Evolutionary conservation across 2,113 vertebrate genomes (phyloP).

Genomic region (Notechis scutatus): DNA sequence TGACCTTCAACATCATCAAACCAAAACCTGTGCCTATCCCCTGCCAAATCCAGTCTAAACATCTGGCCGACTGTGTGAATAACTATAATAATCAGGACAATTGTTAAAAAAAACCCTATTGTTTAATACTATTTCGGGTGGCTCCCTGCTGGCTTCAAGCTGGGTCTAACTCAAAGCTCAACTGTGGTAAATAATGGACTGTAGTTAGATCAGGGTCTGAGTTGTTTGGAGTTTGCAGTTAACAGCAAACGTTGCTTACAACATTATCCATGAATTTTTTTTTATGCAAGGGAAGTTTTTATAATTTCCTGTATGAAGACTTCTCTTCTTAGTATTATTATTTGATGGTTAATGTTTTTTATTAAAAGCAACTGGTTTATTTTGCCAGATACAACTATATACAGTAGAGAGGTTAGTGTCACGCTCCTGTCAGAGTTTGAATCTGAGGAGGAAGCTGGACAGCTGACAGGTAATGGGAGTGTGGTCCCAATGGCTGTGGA

Average conservation of each 20-base stretch:
- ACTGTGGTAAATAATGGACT: background rate
- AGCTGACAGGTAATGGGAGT: too few relatives aligned
- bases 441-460: too few relatives aligned
- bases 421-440: too few relatives aligned
- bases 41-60: background rate
- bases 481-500: too few relatives aligned
- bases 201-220: background rate
- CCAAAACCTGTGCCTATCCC: background rate
- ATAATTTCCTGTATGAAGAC: background rate
- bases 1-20: too few relatives aligned
- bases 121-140: background rate
- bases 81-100: background rate
- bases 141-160: background rate
- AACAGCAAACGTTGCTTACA: background rate
- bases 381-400: background rate
- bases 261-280: background rate
- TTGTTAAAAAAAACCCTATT: background rate
- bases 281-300: background rate
- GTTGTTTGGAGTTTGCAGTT: background rate
- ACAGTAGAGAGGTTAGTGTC: background rate
- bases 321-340: background rate
- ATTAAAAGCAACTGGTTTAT: background rate
- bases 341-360: background rate
- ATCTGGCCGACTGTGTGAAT: background rate
- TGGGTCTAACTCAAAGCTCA: background rate